Conservation (phyloP, 1,140 invertebrate species). For the Cyphomyrmex costatus region DNA sequence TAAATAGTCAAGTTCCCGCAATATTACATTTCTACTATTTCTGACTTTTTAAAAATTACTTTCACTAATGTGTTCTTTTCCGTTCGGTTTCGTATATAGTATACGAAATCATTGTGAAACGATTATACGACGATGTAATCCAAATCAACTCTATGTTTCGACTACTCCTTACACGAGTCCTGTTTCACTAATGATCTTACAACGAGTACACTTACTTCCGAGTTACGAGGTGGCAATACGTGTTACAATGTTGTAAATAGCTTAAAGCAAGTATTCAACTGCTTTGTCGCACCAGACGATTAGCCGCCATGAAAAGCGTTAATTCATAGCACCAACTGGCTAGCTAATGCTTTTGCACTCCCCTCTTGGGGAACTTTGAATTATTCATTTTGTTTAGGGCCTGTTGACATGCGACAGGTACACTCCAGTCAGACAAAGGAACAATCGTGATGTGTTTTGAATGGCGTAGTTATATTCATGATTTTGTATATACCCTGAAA, state of each 20-base stretch:
- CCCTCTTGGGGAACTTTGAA: constrained; percentile 25
- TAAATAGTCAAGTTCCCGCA: background rate
- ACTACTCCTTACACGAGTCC: background rate
- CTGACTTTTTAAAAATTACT: background rate
- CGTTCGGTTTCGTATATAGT: background rate
- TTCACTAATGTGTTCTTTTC: background rate
- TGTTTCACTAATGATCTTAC: constrained; percentile 23
- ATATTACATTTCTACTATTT: background rate
- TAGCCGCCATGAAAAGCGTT: constrained; percentile 49
- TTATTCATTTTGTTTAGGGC: constrained; percentile 63
- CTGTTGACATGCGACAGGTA: constrained; percentile 52
- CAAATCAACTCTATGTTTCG: background rate
- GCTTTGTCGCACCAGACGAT: constrained; percentile 47
- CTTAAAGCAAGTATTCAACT: constrained; percentile 21
- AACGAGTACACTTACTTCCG: background rate
- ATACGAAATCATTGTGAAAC: background rate
- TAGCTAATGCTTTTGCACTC: constrained; percentile 37
- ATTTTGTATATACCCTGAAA: background rate
- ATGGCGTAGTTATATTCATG: constrained; percentile 50
- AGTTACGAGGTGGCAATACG: background rate
- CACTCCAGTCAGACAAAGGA: constrained; percentile 51
- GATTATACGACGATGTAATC: background rate
- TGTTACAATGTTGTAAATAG: constrained; percentile 25
- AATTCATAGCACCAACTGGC: constrained; percentile 35
- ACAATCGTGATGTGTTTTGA: constrained; percentile 54